A percentile compares a stretch with the other conserved stretches of the same genome.
Conservation (phyloP, 2,888 invertebrate genomes). For the Lithophane leautieri region DNA sequence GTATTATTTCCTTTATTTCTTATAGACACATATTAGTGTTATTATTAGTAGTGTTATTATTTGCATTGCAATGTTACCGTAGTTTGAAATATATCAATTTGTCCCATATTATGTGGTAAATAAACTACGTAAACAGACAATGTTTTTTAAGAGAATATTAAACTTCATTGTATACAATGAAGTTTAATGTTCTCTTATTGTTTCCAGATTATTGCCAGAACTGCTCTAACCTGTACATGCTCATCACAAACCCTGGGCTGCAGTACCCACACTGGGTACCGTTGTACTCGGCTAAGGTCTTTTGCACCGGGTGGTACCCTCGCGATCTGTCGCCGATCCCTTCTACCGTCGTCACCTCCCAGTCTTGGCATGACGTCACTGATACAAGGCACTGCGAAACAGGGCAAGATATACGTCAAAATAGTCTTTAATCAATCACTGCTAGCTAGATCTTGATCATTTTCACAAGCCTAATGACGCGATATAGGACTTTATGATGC, state of each 20-base stretch:
- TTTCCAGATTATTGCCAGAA: not conserved
- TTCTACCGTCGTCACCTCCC: slow-evolving; percentile 93
- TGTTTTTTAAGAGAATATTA: too few relatives aligned
- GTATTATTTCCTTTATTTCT: too few relatives aligned
- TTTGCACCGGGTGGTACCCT: slow-evolving; percentile 93
- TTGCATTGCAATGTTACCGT: not conserved
- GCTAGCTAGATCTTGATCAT: too few relatives aligned
- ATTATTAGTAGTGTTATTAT: too few relatives aligned
- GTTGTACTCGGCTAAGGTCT: slow-evolving; percentile 90
- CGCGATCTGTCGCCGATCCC: slow-evolving; percentile 90
- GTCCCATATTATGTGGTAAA: not conserved
- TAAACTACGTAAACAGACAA: too few relatives aligned
- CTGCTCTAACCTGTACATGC: slow-evolving; percentile 89
- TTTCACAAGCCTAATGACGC: too few relatives aligned
- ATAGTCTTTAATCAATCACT: not conserved
- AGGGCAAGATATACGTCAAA: not conserved
- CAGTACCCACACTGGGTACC: slow-evolving; percentile 94
- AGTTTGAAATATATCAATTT: too few relatives aligned
- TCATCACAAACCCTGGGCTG: slow-evolving; percentile 94
- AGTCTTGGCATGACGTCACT: slow-evolving; percentile 91
- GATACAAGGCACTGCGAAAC: slow-evolving; percentile 90
- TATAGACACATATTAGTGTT: too few relatives aligned
- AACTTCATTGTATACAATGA: too few relatives aligned
- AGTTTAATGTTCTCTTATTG: too few relatives aligned
- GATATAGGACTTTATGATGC: too few relatives aligned